These are phyloP conservation scores for Berghia stephanieae DNA, from an alignment of 1,140 invertebrate species.

Conservation along the genomic window DNA sequence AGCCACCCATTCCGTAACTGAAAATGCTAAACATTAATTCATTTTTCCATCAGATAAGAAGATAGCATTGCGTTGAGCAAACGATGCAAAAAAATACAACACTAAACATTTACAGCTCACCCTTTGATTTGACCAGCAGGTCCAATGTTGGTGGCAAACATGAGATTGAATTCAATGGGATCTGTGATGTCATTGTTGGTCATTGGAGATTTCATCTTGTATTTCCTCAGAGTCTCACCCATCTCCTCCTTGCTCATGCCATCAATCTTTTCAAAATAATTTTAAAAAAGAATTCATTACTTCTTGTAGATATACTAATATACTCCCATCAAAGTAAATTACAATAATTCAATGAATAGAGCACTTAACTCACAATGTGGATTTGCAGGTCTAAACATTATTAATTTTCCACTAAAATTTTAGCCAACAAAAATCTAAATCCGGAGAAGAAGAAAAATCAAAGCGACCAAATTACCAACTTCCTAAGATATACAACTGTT, in stretches of 20 bases:
- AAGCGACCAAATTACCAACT: too few species aligned
- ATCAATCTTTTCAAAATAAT: slow-evolving; percentile 78
- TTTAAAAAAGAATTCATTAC: too few species aligned
- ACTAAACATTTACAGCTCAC: slow-evolving; percentile 57
- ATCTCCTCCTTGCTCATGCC: slow-evolving; percentile 91
- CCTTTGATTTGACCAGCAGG: slow-evolving; percentile 94
- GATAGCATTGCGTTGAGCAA: background rate
- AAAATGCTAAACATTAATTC: background rate
- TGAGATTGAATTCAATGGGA: slow-evolving; percentile 97
- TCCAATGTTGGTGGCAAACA: slow-evolving; percentile 98
- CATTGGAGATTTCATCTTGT: slow-evolving; percentile 92
- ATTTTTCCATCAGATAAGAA: background rate
- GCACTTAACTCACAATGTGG: background rate
- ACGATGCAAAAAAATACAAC: too few species aligned
- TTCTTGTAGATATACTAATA: too few species aligned
- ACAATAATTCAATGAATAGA: too few species aligned
- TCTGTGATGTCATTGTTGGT: slow-evolving; percentile 94
- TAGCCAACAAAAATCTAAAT: background rate
- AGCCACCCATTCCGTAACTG: too few species aligned
- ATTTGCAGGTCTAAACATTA: background rate
- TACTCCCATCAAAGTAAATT: too few species aligned
- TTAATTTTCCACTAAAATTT: background rate
- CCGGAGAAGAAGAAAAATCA: background rate
- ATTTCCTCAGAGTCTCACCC: slow-evolving; percentile 83
- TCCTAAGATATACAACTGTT: too few species aligned